Conservation (phyloP, 2,888 invertebrate genomes). For the Parasteatoda lunata region DNA sequence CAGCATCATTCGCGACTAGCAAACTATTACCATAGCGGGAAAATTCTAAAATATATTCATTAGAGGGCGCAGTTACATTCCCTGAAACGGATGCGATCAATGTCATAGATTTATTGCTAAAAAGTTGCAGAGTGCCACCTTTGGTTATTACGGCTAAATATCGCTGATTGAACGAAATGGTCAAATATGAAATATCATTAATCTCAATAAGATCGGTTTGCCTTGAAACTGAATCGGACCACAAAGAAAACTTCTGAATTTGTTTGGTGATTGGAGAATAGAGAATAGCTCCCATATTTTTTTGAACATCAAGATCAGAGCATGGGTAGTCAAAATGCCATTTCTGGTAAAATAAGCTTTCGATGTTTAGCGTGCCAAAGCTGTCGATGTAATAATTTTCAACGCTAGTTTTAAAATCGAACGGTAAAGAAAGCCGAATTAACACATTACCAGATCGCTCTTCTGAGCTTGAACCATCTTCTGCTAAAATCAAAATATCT, state of each 20-base stretch:
- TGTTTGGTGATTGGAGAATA: not conserved
- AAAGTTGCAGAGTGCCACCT: not conserved
- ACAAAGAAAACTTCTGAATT: constrained; percentile 6
- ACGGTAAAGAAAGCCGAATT: constrained; percentile 13
- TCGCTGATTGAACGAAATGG: not conserved
- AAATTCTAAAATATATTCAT: not conserved
- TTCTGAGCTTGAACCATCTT: not conserved
- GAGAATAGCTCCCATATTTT: not conserved
- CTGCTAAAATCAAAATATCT: constrained; percentile 12
- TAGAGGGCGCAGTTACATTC: not conserved
- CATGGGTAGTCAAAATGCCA: not conserved
- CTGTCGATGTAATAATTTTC: constrained; percentile 13
- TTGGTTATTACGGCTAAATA: constrained; percentile 9
- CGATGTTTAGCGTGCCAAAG: not conserved
- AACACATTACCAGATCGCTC: not conserved
- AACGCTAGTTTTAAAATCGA: not conserved
- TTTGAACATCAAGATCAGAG: not conserved
- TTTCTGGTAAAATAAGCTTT: constrained; percentile 3
- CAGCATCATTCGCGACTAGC: not conserved
- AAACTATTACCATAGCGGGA: not conserved
- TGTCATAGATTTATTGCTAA: not conserved
- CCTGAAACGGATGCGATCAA: not conserved
- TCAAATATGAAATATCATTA: not conserved
- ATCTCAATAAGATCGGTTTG: not conserved
- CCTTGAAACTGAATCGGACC: not conserved